These are phyloP conservation scores for Cirrhinus mrigala DNA, from an alignment of 2,797 vertebrate genomes.

Conservation along the genomic window DNA sequence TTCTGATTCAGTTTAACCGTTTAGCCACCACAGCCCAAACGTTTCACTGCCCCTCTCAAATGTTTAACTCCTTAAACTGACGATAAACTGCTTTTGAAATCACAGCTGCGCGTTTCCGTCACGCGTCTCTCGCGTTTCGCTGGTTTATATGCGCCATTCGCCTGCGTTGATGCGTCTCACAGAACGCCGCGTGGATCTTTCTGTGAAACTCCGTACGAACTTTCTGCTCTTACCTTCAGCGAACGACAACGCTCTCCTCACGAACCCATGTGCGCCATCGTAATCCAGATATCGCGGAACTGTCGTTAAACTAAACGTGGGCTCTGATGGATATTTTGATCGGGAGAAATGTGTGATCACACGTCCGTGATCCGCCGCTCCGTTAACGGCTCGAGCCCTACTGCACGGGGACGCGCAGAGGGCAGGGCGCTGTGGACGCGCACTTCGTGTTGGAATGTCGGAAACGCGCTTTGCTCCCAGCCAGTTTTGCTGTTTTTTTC, in stretches of 20 bases:
- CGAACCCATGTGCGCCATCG: not conserved
- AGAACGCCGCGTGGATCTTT: constrained; percentile 45
- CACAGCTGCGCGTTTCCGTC: constrained; percentile 3
- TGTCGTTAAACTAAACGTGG: not conserved
- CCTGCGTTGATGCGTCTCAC: constrained; percentile 18
- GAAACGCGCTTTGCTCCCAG: constrained; percentile 50
- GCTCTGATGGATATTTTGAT: not conserved
- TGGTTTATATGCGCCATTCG: constrained; percentile 5
- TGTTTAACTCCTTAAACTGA: constrained; percentile 20
- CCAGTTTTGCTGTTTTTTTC: not conserved
- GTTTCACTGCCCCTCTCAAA: not conserved
- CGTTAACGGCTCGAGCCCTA: constrained; percentile 42
- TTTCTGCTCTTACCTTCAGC: constrained; percentile 56
- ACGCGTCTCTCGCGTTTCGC: not conserved
- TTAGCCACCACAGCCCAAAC: not conserved
- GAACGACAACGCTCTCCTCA: constrained; percentile 19
- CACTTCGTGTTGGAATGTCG: constrained; percentile 58
- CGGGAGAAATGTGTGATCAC: not conserved
- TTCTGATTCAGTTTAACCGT: constrained; percentile 7
- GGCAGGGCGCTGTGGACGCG: constrained; percentile 57
- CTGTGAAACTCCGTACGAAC: constrained; percentile 50
- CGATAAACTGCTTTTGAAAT: constrained; percentile 4
- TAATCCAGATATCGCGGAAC: constrained; percentile 8
- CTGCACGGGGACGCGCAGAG: constrained; percentile 56
- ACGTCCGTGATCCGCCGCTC: constrained; percentile 18